These are phyloP conservation scores for Kuschelorhynchus macadamiae DNA, from an alignment of 2,888 invertebrate genomes.

Conservation along the genomic window DNA sequence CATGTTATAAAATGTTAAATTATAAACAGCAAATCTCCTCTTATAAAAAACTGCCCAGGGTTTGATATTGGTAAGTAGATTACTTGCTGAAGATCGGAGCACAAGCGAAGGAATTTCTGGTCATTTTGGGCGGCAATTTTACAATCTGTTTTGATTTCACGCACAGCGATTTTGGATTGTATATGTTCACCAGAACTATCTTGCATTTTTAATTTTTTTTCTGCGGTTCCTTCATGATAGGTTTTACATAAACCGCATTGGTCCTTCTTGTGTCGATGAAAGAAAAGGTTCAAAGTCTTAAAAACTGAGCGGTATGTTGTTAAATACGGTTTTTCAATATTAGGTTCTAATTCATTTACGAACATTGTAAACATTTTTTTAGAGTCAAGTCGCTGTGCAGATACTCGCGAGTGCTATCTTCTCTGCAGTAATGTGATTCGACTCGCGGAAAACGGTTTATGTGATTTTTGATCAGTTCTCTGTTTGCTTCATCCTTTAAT, in stretches of 20 bases:
- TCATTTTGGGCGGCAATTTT: slow-evolving; percentile 9
- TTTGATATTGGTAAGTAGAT: slow-evolving; percentile 18
- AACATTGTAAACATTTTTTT: slow-evolving; percentile 21
- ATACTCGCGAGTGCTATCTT: slow-evolving; percentile 30
- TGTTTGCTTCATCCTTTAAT: neutral
- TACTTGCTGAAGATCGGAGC: slow-evolving; percentile 40
- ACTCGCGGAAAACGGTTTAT: slow-evolving; percentile 25
- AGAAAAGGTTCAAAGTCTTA: too few species aligned
- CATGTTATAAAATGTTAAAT: slow-evolving; percentile 15
- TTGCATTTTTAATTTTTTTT: too few species aligned
- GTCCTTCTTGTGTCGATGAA: too few species aligned
- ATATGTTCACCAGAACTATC: slow-evolving; percentile 13
- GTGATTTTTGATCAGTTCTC: slow-evolving; percentile 16
- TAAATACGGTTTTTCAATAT: too few species aligned
- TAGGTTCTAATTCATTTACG: neutral
- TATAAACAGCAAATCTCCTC: slow-evolving; percentile 12
- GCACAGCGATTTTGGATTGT: slow-evolving; percentile 17
- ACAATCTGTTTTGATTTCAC: neutral
- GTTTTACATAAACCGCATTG: slow-evolving; percentile 25
- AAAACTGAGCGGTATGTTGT: too few species aligned
- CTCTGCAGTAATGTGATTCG: slow-evolving; percentile 34
- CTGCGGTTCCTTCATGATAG: slow-evolving; percentile 21
- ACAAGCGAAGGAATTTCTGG: slow-evolving; percentile 3
- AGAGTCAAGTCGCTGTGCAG: slow-evolving; percentile 29
- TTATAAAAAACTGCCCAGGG: slow-evolving; percentile 7